A percentile compares a stretch with the other conserved stretches of the same genome.
phyloP scores from a whole-genome alignment of 2,797 vertebrate genomes.

The Brachyrhaphis roseni region DNA sequence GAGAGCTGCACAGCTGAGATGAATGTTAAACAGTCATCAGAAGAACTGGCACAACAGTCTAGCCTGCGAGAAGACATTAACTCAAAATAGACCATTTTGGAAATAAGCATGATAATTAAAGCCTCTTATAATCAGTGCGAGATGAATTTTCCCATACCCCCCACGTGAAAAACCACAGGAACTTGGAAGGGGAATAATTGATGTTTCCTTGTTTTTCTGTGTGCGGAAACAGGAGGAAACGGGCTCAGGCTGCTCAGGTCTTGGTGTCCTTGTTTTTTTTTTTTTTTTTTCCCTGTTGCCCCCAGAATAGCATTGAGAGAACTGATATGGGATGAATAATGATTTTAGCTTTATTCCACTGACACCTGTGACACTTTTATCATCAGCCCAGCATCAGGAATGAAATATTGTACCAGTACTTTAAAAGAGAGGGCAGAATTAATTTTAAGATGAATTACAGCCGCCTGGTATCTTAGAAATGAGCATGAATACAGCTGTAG shows the following conservation, averaged over 20 bases:
- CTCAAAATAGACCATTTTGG: slow-evolving; percentile 51
- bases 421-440: slow-evolving; percentile 53
- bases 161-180: slow-evolving; percentile 49
- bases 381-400: slow-evolving; percentile 31
- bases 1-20: slow-evolving; percentile 40
- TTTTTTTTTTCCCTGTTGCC: slow-evolving; percentile 25
- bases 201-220: slow-evolving; percentile 44
- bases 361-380: slow-evolving; percentile 58
- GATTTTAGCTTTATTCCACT: slow-evolving; percentile 52
- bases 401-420: slow-evolving; percentile 48
- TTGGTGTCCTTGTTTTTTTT: slow-evolving; percentile 43
- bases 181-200: slow-evolving; percentile 61
- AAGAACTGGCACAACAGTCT: slow-evolving; percentile 15
- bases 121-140: slow-evolving; percentile 44
- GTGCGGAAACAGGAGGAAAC: slow-evolving; percentile 51
- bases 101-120: slow-evolving; percentile 60
- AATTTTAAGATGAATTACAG: slow-evolving; percentile 50
- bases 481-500: slow-evolving; percentile 34
- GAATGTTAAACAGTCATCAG: slow-evolving; percentile 30
- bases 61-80: slow-evolving; percentile 30
- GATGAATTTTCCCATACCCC: slow-evolving; percentile 38
- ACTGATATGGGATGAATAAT: slow-evolving; percentile 48
- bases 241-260: slow-evolving; percentile 47
- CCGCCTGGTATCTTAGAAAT: slow-evolving; percentile 37
- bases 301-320: slow-evolving; percentile 54